Conservation (phyloP, 2,888 invertebrate species). For the Athetis lepigone region DNA sequence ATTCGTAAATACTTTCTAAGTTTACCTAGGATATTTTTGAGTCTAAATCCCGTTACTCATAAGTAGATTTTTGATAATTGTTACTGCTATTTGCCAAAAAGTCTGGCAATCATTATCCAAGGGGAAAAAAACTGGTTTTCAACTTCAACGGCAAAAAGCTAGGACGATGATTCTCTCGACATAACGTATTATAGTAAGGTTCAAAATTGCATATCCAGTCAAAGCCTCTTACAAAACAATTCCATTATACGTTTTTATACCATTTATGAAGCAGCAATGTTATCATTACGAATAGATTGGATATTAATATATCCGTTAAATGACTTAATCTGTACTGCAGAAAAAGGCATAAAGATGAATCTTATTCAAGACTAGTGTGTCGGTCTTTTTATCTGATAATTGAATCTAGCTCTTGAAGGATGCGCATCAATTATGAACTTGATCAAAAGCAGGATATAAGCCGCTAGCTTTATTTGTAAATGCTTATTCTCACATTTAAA, state of each 20-base stretch:
- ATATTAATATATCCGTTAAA: conserved; percentile 31
- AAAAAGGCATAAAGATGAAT: conserved; percentile 40
- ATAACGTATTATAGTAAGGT: too few species aligned
- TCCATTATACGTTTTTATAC: conserved; percentile 23
- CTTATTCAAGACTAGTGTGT: conserved; percentile 20
- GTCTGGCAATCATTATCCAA: too few species aligned
- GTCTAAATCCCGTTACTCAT: too few species aligned
- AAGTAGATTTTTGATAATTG: too few species aligned
- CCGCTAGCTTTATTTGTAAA: conserved; percentile 27
- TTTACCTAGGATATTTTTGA: too few species aligned
- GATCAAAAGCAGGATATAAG: conserved; percentile 51
- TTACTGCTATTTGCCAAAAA: too few species aligned
- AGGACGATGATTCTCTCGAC: too few species aligned
- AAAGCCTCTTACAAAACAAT: conserved; percentile 2
- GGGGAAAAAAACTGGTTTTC: too few species aligned
- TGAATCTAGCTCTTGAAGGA: conserved; percentile 51
- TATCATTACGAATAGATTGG: conserved; percentile 22
- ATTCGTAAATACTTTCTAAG: too few species aligned
- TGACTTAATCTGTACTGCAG: conserved; percentile 46
- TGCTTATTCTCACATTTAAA: background rate
- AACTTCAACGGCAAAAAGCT: too few species aligned
- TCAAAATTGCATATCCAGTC: too few species aligned
- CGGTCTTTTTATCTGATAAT: conserved; percentile 48
- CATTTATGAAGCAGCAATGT: conserved; percentile 31
- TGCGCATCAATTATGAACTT: conserved; percentile 58